Evolutionary conservation across 1,140 invertebrate species (phyloP).

Genomic region (Pemphigus obesinymphae): DNA sequence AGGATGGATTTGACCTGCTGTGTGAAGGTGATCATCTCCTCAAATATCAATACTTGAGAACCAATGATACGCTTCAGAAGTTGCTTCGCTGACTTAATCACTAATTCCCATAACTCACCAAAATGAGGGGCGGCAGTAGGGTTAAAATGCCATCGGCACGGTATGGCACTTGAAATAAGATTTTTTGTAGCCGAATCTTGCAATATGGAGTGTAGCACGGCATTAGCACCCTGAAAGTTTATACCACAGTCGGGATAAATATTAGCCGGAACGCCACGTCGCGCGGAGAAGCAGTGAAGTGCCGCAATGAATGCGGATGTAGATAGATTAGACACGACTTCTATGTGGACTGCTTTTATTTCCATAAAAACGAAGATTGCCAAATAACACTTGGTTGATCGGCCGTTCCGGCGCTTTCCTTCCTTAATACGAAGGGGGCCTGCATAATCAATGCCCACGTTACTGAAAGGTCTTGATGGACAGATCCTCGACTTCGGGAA

Average conservation of each 20-base stretch:
- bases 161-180: background rate
- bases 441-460: constrained; percentile 31
- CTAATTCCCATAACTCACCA: constrained; percentile 50
- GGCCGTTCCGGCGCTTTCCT: no score
- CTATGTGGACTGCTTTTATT: no score
- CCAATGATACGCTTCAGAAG: constrained; percentile 48
- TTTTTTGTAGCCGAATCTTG: background rate
- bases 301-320: background rate
- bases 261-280: background rate
- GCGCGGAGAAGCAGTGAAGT: background rate
- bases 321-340: background rate
- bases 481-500: background rate
- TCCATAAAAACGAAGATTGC: no score
- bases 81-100: constrained; percentile 48
- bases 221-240: background rate
- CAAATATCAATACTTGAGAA: constrained; percentile 45
- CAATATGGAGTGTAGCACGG: background rate
- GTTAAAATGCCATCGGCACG: constrained; percentile 43
- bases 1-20: constrained; percentile 46
- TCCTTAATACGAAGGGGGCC: no score
- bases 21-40: constrained; percentile 47
- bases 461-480: background rate
- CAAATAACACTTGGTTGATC: no score
- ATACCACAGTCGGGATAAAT: no score
- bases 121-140: no score